phyloP scores from a whole-genome alignment of 2,888 invertebrate genomes.

The Apodemia duryi region DNA sequence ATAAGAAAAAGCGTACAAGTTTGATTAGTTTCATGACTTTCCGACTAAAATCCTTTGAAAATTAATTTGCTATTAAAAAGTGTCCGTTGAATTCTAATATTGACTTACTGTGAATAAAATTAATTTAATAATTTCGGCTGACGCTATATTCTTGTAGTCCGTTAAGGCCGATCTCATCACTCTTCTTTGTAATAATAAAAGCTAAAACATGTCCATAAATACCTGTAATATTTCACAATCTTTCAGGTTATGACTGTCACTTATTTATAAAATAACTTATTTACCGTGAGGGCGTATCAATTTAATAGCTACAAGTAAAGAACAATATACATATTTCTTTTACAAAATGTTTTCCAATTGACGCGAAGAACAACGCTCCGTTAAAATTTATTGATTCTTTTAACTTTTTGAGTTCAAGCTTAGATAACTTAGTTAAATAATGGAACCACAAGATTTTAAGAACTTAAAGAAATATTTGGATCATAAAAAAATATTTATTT shows the following conservation, averaged over 20 bases:
- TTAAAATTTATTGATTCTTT: neutral
- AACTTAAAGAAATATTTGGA: neutral
- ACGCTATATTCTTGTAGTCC: no score
- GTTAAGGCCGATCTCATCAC: no score
- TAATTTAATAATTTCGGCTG: no score
- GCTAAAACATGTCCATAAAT: neutral
- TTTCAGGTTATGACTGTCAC: neutral
- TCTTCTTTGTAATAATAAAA: neutral
- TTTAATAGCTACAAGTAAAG: neutral
- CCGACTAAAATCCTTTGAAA: no score
- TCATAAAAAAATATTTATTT: neutral
- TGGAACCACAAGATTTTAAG: neutral
- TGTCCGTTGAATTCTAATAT: no score
- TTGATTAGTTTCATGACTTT: no score
- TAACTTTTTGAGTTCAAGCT: neutral
- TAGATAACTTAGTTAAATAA: neutral
- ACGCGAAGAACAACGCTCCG: neutral
- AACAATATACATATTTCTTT: neutral
- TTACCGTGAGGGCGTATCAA: neutral
- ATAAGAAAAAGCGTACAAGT: no score
- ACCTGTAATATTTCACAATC: neutral
- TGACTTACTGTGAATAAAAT: no score
- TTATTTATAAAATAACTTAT: neutral
- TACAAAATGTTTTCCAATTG: neutral
- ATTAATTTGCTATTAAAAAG: no score